Percentiles rank a stretch among this genome's conserved stretches.
Conservation (phyloP, 53 echinoderm and acorn worm species). For the Arbacia lixula region DNA sequence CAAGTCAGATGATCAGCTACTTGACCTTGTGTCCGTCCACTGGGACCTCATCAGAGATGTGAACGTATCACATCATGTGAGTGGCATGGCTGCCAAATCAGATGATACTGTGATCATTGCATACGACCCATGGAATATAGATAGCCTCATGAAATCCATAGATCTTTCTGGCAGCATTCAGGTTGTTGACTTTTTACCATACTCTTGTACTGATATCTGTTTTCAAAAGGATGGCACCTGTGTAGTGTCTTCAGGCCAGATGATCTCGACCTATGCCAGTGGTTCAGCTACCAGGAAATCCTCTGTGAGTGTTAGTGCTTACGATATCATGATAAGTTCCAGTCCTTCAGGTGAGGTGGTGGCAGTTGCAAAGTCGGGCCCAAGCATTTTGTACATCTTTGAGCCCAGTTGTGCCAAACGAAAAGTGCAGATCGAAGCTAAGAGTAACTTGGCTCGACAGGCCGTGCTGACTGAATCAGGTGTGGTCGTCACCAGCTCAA, state of each 20-base stretch:
- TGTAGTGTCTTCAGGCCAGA: background rate
- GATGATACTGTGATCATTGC: background rate
- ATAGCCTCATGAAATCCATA: no score
- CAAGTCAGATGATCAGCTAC: background rate
- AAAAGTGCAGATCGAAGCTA: background rate
- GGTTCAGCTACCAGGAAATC: no score
- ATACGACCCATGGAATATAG: background rate
- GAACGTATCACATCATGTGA: background rate
- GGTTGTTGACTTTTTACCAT: background rate
- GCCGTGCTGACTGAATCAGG: background rate
- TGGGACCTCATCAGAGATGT: background rate
- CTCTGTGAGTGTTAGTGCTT: background rate
- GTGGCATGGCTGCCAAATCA: background rate
- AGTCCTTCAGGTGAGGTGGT: background rate
- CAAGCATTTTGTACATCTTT: background rate
- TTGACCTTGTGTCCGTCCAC: background rate
- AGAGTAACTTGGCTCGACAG: background rate
- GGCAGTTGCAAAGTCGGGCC: no score
- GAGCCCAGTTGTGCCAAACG: background rate
- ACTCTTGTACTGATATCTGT: background rate
- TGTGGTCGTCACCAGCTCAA: background rate
- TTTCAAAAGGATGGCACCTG: background rate
- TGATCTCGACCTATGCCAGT: background rate
- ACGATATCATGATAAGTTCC: background rate
- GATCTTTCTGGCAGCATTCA: background rate